Percentiles rank a stretch among this genome's conserved stretches.
These are phyloP conservation scores for Microctenopoma lineatum DNA, from an alignment of 2,797 vertebrate genomes.

Conservation along the genomic window DNA sequence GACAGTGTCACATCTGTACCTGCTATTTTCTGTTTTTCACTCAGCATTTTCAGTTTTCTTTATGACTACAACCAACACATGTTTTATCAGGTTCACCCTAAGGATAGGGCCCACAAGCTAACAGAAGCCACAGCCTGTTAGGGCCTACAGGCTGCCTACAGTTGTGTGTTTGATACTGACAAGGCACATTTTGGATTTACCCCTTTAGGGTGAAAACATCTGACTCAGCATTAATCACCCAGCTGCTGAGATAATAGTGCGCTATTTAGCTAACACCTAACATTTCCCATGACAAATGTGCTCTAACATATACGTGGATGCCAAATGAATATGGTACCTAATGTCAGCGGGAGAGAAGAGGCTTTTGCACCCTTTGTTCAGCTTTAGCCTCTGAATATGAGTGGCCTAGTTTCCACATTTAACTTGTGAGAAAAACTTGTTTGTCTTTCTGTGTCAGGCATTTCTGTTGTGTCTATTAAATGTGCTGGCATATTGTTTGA, in stretches of 20 bases:
- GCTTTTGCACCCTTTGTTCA: conserved; percentile 42
- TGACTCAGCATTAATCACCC: conserved; percentile 2
- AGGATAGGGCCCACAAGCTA: not conserved
- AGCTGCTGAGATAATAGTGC: conserved; percentile 35
- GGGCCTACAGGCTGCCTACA: not conserved
- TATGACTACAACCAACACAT: not conserved
- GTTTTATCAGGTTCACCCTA: not conserved
- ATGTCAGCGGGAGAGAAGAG: conserved; percentile 28
- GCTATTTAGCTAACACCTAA: conserved; percentile 17
- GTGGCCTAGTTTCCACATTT: conserved; percentile 66
- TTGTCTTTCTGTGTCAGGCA: conserved; percentile 40
- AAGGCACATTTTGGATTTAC: not conserved
- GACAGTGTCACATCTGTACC: no score
- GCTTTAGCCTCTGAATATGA: conserved; percentile 44
- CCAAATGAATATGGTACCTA: conserved; percentile 42
- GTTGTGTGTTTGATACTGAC: not conserved
- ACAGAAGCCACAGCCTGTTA: not conserved
- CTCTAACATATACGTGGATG: conserved; percentile 52
- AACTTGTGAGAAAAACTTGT: conserved; percentile 52
- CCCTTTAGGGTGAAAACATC: conserved; percentile 15
- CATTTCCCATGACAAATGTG: conserved; percentile 27
- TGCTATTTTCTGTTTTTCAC: no score
- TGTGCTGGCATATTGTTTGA: conserved; percentile 32
- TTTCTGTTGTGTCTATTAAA: conserved; percentile 33
- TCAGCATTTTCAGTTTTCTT: no score